Conservation (phyloP, 2,113 vertebrate species). For the Rhinolophus sinicus region DNA sequence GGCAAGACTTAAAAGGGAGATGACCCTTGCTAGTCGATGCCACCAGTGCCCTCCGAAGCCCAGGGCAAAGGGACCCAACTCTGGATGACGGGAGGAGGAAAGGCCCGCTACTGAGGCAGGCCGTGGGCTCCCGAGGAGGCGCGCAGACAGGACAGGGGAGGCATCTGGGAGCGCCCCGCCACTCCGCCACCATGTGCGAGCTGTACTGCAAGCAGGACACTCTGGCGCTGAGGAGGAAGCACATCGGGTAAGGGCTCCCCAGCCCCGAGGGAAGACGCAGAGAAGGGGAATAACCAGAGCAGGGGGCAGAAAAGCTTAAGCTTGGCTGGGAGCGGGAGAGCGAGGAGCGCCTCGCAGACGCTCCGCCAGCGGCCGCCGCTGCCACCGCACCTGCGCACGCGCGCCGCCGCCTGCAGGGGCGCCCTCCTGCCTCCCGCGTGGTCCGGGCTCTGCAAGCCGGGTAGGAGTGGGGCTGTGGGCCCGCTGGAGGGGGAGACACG, state of each 20-base stretch:
- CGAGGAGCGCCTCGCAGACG: accelerated
- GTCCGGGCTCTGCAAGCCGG: accelerated
- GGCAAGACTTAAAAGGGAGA: slow-evolving; percentile 76
- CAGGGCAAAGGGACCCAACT: background rate
- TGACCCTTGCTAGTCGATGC: background rate
- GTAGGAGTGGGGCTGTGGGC: background rate
- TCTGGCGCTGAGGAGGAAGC: slow-evolving; percentile 90
- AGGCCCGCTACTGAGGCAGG: background rate
- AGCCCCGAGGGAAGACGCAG: accelerated
- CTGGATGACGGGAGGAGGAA: no score
- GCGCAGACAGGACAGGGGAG: background rate
- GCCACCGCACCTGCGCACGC: background rate
- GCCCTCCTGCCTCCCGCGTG: no score
- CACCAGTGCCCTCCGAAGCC: background rate
- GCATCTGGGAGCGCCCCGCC: background rate
- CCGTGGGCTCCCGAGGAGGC: no score
- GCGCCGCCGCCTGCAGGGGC: background rate
- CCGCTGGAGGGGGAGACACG: accelerated
- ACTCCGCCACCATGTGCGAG: slow-evolving; percentile 80
- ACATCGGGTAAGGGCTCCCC: slow-evolving; percentile 91
- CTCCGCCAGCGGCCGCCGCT: accelerated
- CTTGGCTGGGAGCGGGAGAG: accelerated
- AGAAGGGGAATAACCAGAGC: background rate
- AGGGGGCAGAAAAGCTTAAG: accelerated
- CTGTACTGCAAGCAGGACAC: slow-evolving; percentile 90